Base-by-base conservation (phyloP, 1,140 invertebrate species). In the Diorhabda carinulata region DNA sequence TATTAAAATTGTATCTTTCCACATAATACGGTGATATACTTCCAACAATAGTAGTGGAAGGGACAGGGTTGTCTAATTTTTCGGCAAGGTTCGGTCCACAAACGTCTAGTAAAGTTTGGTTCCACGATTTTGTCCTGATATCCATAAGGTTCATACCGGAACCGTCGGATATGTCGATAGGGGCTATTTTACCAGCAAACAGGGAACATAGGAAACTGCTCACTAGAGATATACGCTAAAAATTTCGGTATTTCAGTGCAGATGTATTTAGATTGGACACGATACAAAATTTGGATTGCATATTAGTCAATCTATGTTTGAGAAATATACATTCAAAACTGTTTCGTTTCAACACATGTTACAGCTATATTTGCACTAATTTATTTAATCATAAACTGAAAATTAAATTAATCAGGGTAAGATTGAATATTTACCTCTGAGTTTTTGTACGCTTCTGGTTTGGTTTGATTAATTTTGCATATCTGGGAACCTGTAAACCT, bases 141-240 rank as follows among this genome's bases (percentile, higher is more conserved):
- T 98, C 89, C 67, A 99, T 82, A 9, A 99, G 84, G 83, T 99
- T 98, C 96, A 98, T 99, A 43, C 97, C 97, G 3, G 96, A 98
- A 1, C 90, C 96, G 84, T 98, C 97, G 1, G 94, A 89, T 70
- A 87, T 87, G 81, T 98, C 97, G 61, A 98, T 96, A 0, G 92
- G 89, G 0, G 95, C 95, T 77, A 96, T 93, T 76, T 89, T 84
- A 2, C 96, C 96, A n/a, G 96, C 78, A 74, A 98, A 92, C 25
- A 98, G 78, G 0, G 92, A 94, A 64, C 92, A 93, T 0, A 90
- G 87, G 82, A 98, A 98, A 75, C 92, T 98, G 78, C 96, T 98
- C 2, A 98, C 87, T 7, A 98, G 82, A 0, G 95, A 97, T 73
- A 98, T 96, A 78, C 94, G 86, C 87, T 93, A 81, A 75, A 86